Evolutionary conservation across 2,113 vertebrate species (phyloP).

Genomic region (Cavia aperea): DNA sequence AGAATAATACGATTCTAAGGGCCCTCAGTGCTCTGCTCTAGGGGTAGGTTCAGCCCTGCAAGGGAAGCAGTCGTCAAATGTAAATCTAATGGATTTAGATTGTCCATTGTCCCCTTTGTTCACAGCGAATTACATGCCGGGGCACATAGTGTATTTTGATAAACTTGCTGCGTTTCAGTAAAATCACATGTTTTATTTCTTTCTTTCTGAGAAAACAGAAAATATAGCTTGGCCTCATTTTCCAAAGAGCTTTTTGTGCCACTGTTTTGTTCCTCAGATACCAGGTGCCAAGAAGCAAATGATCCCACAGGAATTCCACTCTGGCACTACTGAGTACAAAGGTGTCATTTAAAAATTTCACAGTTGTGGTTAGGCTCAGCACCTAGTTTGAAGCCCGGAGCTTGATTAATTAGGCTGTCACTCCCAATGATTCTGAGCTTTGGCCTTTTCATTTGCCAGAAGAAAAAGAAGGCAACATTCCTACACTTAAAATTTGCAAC

Average conservation of each 20-base stretch:
- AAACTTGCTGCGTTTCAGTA: background rate
- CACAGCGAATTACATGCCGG: background rate
- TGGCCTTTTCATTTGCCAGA: conserved; percentile 60
- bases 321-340: conserved; percentile 29
- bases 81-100: background rate
- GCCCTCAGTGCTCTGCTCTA: background rate
- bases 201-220: conserved; percentile 42
- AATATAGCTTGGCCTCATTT: conserved; percentile 2
- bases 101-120: background rate
- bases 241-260: conserved; percentile 36
- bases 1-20: background rate
- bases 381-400: conserved; percentile 43
- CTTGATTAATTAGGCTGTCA: conserved; percentile 67
- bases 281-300: conserved; percentile 57
- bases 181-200: conserved; percentile 12
- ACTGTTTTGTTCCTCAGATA: conserved; percentile 26
- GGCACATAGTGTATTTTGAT: background rate
- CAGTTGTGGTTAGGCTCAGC: background rate
- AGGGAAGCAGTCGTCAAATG: background rate
- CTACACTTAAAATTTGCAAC: conserved; percentile 43
- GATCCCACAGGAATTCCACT: conserved; percentile 50
- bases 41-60: background rate
- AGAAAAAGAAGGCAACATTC: conserved; percentile 55
- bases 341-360: conserved; percentile 56
- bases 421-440: conserved; percentile 57